Evolutionary conservation across 2,113 vertebrate species (phyloP).

Genomic region (Podarcis cretensis): DNA sequence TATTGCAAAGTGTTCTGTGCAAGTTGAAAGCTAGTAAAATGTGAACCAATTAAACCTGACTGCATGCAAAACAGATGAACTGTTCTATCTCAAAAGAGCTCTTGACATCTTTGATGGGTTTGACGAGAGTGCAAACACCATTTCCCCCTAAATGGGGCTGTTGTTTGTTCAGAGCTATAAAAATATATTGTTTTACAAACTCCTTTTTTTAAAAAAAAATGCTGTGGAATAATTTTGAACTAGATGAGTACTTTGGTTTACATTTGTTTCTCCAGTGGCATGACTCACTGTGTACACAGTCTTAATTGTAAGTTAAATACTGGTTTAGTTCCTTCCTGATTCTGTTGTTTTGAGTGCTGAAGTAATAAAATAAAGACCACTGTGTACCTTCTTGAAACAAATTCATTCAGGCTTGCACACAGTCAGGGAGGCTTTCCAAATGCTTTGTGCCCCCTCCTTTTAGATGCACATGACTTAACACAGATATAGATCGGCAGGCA

Average conservation of each 20-base stretch:
- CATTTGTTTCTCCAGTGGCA: neutral
- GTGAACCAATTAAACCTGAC: neutral
- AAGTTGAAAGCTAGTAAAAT: neutral
- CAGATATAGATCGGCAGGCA: neutral
- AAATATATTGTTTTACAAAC: neutral
- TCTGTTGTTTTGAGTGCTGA: neutral
- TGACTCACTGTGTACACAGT: neutral
- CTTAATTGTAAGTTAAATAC: neutral
- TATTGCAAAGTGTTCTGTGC: neutral
- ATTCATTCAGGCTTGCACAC: too few species aligned
- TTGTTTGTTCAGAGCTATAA: neutral
- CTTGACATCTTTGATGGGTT: neutral
- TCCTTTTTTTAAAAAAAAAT: neutral
- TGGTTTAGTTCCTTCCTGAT: neutral
- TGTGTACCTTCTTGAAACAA: neutral
- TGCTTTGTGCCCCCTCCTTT: neutral
- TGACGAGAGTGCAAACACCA: neutral
- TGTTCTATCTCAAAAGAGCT: neutral
- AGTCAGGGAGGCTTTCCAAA: neutral
- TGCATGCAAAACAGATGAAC: neutral
- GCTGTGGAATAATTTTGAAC: neutral
- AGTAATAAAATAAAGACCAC: too few species aligned
- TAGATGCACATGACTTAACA: neutral
- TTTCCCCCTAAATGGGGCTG: rapidly evolving
- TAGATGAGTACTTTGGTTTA: neutral